A percentile compares a stretch with the other conserved stretches of the same genome.
Conservation (phyloP, 2,888 invertebrate species). For the Leucozona laternaria region DNA sequence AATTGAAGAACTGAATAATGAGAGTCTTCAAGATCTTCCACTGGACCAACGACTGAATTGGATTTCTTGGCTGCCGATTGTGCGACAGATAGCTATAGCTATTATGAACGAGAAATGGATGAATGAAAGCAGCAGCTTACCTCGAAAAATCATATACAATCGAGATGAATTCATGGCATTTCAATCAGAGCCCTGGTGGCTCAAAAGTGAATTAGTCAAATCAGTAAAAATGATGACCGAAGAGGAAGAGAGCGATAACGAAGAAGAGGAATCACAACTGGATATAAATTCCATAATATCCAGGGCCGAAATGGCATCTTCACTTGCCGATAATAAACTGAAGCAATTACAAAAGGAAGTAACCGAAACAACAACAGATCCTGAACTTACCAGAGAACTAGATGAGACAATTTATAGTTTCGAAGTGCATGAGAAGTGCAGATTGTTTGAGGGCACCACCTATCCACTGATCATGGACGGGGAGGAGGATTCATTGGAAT, state of each 20-base stretch:
- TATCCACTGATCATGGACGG: constrained; percentile 39
- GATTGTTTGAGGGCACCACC: constrained; percentile 54
- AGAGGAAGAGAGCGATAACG: neutral
- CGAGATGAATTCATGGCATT: constrained; percentile 77
- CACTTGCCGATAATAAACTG: constrained; percentile 72
- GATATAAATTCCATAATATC: constrained; percentile 74
- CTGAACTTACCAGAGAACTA: constrained; percentile 74
- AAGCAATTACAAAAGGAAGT: constrained; percentile 57
- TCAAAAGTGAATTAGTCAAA: constrained; percentile 77
- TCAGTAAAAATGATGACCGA: constrained; percentile 71
- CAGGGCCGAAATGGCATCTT: constrained; percentile 76
- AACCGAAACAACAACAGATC: constrained; percentile 4
- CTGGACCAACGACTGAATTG: constrained; percentile 49
- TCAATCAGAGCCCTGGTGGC: constrained; percentile 80
- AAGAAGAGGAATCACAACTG: constrained; percentile 2
- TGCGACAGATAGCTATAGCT: constrained; percentile 79
- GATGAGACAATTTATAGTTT: constrained; percentile 77
- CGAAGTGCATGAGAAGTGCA: constrained; percentile 77
- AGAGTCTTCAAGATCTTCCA: constrained; percentile 62
- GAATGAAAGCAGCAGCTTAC: constrained; percentile 57
- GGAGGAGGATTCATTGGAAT: constrained; percentile 64
- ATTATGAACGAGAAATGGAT: constrained; percentile 66
- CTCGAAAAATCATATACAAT: constrained; percentile 80
- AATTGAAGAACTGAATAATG: constrained; percentile 75
- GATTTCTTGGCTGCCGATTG: constrained; percentile 79